Conservation (phyloP, 2,797 vertebrate species). For the Anguilla anguilla region DNA sequence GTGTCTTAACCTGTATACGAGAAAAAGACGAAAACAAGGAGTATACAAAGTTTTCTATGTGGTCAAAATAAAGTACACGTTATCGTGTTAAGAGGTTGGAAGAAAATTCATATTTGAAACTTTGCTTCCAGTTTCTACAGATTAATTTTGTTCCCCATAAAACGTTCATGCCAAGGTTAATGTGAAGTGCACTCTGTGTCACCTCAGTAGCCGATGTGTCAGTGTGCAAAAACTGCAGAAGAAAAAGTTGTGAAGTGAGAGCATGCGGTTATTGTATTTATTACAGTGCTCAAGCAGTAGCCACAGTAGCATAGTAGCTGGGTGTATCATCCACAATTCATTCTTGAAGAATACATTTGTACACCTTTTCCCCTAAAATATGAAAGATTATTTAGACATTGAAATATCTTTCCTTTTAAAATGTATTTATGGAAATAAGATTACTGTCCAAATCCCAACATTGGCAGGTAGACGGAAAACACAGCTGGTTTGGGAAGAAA, state of each 20-base stretch:
- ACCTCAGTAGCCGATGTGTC: not conserved
- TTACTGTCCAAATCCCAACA: not conserved
- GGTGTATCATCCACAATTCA: not conserved
- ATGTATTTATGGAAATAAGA: not conserved
- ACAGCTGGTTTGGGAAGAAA: conserved; percentile 2
- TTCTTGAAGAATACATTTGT: not conserved
- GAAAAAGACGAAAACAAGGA: not conserved
- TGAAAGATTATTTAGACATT: not conserved
- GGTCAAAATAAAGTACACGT: not conserved
- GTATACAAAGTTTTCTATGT: not conserved
- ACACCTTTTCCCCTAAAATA: not conserved
- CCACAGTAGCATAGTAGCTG: not conserved
- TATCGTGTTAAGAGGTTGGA: no score
- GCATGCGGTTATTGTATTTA: not conserved
- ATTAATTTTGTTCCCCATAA: not conserved
- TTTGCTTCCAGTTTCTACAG: not conserved
- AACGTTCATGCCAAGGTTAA: not conserved
- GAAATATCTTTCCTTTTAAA: not conserved
- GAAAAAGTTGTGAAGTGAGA: not conserved
- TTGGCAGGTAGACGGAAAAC: not conserved
- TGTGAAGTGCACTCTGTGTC: not conserved
- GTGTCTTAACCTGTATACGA: not conserved
- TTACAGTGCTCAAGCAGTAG: not conserved
- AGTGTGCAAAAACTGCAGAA: not conserved
- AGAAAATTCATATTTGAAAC: not conserved